Evolutionary conservation across 2,797 vertebrate genomes (phyloP).

Genomic region (Champsocephalus esox): DNA sequence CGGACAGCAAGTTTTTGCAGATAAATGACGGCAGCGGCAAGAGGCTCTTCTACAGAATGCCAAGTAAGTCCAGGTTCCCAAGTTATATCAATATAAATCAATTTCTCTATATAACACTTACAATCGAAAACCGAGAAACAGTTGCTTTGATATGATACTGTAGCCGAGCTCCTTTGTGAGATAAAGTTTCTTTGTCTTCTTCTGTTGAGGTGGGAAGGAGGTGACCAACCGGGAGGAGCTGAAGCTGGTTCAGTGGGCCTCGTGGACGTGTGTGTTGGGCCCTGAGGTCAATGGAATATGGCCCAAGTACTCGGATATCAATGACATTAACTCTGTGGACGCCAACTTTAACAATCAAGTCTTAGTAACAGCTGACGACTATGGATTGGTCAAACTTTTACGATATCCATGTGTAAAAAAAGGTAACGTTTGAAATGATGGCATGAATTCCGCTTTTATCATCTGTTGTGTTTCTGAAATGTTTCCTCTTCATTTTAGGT

Average conservation of each 20-base stretch:
- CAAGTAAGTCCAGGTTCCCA: constrained; percentile 84
- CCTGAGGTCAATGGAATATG: constrained; percentile 97
- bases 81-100: neutral
- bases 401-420: constrained; percentile 96
- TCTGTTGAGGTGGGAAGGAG: constrained; percentile 93
- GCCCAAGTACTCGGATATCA: constrained; percentile 97
- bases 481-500: constrained; percentile 83
- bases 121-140: neutral
- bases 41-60: constrained; percentile 96
- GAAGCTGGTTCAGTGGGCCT: constrained; percentile 94
- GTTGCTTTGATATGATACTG: constrained; percentile 1
- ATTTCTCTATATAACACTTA: neutral
- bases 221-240: constrained; percentile 94
- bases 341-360: constrained; percentile 96
- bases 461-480: constrained; percentile 1
- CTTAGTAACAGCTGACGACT: constrained; percentile 97
- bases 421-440: constrained; percentile 81
- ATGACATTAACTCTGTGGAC: constrained; percentile 97
- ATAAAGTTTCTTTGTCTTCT: constrained; percentile 52
- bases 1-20: constrained; percentile 95
- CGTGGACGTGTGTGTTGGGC: constrained; percentile 97
- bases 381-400: constrained; percentile 96
- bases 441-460: neutral
- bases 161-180: constrained; percentile 48
- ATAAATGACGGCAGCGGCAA: constrained; percentile 95